These are phyloP conservation scores for Perca fluviatilis DNA, from an alignment of 2,113 vertebrate genomes.

Conservation along the genomic window DNA sequence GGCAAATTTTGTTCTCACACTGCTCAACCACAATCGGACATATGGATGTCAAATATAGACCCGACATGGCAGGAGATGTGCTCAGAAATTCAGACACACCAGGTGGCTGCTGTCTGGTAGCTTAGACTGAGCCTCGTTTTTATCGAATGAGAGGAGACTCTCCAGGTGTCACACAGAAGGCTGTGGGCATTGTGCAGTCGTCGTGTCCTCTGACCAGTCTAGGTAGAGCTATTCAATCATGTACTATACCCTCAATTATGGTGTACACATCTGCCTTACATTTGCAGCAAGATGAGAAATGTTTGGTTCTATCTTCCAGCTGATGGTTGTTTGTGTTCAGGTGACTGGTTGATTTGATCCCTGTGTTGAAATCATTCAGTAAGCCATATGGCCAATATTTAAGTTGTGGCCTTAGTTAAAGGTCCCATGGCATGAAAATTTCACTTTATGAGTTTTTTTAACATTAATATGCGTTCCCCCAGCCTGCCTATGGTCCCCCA, in stretches of 20 bases:
- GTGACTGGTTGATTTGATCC: not conserved
- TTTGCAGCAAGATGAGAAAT: conserved; percentile 9
- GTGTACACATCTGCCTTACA: conserved; percentile 3
- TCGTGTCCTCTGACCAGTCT: conserved; percentile 37
- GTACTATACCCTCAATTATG: not conserved
- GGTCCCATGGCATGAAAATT: no score
- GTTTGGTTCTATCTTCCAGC: not conserved
- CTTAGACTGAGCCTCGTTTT: conserved; percentile 39
- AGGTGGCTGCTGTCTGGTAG: conserved; percentile 52
- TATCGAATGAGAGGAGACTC: conserved; percentile 34
- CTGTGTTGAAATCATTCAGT: not conserved
- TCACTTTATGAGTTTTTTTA: no score
- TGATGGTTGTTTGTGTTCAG: conserved; percentile 12
- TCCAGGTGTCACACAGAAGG: conserved; percentile 38
- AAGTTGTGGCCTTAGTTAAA: not conserved
- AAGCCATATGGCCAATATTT: not conserved
- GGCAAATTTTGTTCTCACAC: not conserved
- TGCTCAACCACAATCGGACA: not conserved
- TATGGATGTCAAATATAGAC: conserved; percentile 39
- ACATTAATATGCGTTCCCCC: no score
- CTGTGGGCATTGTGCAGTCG: conserved; percentile 2
- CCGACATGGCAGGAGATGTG: conserved; percentile 40
- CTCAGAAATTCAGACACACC: conserved; percentile 46
- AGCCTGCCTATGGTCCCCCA: no score
- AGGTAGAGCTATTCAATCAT: conserved; percentile 18